A percentile compares a stretch with the other conserved stretches of the same genome.
Conservation (phyloP, 2,797 vertebrate species). For the Stomatorhinus walkeri region DNA sequence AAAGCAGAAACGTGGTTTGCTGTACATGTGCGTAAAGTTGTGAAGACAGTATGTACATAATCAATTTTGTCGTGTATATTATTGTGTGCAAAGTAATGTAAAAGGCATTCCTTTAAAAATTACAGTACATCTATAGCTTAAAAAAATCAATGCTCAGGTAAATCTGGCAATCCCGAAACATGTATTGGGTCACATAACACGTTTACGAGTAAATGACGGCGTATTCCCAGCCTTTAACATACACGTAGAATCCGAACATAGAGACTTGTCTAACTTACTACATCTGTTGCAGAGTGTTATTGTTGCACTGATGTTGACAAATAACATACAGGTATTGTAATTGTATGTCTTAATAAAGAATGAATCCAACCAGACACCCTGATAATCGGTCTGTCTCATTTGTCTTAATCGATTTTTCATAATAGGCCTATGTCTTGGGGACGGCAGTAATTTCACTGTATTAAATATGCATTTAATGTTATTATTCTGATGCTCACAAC, state of each 20-base stretch:
- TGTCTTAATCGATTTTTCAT: not conserved
- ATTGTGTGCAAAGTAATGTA: not conserved
- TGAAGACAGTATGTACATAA: not conserved
- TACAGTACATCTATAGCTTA: not conserved
- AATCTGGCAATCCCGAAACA: not conserved
- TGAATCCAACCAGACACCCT: not conserved
- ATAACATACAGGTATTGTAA: not conserved
- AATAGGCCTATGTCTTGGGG: not conserved
- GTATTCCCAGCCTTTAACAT: not conserved
- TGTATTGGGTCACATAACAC: not conserved
- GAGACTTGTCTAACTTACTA: not conserved
- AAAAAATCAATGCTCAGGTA: not conserved
- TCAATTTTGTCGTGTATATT: not conserved
- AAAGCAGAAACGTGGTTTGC: not conserved
- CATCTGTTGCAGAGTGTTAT: not conserved
- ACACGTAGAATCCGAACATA: not conserved
- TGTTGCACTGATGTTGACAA: not conserved
- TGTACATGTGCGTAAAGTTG: not conserved
- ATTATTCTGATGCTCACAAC: not conserved
- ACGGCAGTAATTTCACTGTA: not conserved
- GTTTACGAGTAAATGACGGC: not conserved
- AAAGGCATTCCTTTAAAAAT: constrained; percentile 6
- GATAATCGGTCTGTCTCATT: not conserved
- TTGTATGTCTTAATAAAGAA: constrained; percentile 2
- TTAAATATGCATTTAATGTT: not conserved